Evolutionary conservation across 2,113 vertebrate genomes (phyloP), one percentile per base, ranked within the genome.

Genomic region (Micronycteris hirsuta): DNA sequence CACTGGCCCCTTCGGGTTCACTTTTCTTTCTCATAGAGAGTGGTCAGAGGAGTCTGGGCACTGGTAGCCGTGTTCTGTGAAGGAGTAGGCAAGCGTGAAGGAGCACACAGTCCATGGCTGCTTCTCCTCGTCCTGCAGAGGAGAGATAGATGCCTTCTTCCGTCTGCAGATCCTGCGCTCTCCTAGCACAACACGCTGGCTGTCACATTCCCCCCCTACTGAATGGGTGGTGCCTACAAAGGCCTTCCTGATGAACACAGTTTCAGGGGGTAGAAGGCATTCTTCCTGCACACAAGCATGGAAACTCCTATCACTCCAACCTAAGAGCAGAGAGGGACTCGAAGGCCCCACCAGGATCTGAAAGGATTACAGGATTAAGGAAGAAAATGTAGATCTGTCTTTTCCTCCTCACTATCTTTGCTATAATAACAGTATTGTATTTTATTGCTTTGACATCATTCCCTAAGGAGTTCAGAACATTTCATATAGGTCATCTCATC

Each of bases 281-380:
- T 83, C 78, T 70, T 86, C 47, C 78, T 82, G 67, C 4, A 43
- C 61, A 12, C 76, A 43, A 70, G 58, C 84, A 67, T 17, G 47
- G 58, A 90, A 65, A 5, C 5, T 78, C 28, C 31, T 3, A 68
- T 49, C 33, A 80, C 43, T 47, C 77, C 43, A 47, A 63, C 54
- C 87, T 49, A 73, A 74, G n/a, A 74, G 92, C 58, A 67, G 68
- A 85, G 58, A 63, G 15, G 54, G 38, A 41, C 77, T 80, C 19
- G 2, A 65, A 95, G 58, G 67, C 86, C 68, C 54, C 78, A n/a
- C 68, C 0, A 5, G 54, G 71, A 93, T 95, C 92, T 92, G 94
- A 68, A 89, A 92, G 96, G 88, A 89, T 93, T 12, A 91, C 54
- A 92, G 92, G 58, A 93, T 95, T 90, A 96, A 95, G 93, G 96